Evolutionary conservation across 1,140 invertebrate genomes (phyloP), one percentile per base, ranked within the genome.

Genomic region (Dinothrombium tinctorium): DNA sequence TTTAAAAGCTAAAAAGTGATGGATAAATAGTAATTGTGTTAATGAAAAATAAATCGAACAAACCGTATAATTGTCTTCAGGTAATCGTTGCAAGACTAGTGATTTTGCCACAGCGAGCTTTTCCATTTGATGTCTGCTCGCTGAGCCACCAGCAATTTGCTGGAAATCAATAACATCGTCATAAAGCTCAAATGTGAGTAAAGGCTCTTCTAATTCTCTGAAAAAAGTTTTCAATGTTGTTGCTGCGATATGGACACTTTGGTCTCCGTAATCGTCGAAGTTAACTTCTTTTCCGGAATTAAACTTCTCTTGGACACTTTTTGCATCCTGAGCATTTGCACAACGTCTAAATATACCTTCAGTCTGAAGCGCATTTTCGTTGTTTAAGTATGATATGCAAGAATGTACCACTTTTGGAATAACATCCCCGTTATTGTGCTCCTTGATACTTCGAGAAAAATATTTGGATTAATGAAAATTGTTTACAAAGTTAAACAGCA

Each of bases 261-360:
- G 20, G 9, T 24, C 41, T 15, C 72, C 70, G 40, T 53, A 53
- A n/a, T 54, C 45, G 42, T 65, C 62, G 56, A 92, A 84, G 49
- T 76, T 67, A 14, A 90, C 68, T 15, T 39, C 40, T 39, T 49
- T 42, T 5, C 53, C 53, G 41, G 26, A 20, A 60, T 95, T 90
- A 50, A 82, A 81, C 20, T 68, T 69, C 41, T 69, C 62, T 56
- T 92, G 81, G 12, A 87, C 67, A 52, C 81, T 72, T 58, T 78
- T 83, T 19, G 95, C 72, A 40, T 75, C 67, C 0, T 68, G 56
- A 42, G 76, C 73, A 56, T 76, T 84, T 0, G 82, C 81, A 4
- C 82, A 92, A 51, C 89, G 67, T 53, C 87, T 68, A 57, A 95
- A 95, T 50, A 96, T 70, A 9, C 89, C 89, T 60, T 95, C 87